Evolutionary conservation across 2,113 vertebrate species (phyloP), one percentile per base, ranked within the genome.

Genomic region (Cairina moschata): DNA sequence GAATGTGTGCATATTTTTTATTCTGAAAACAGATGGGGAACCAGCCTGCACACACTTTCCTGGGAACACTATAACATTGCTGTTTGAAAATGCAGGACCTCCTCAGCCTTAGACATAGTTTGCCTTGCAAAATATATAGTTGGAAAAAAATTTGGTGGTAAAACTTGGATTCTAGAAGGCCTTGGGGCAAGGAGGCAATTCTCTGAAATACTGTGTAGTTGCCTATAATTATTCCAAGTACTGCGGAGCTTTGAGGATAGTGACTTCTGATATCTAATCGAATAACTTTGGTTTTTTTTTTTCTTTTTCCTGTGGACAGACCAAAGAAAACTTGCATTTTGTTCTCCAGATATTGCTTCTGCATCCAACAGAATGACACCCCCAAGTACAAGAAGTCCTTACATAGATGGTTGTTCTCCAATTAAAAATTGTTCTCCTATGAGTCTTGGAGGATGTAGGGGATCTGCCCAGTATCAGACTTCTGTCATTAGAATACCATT

Each of bases 401-500:
- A 98, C 6, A 98, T 99, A 48, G 99, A 99, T 86, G 99, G 99
- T 36, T 99, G 99, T 94, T 99, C 99, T 84, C 99, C 99, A 25
- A 99, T 99, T 91, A 98, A 98, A 74, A 99, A 98, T 69, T 98
- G 97, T 78, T 99, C 99, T 85, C 98, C 98, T 13, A 88, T 98
- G 86, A 98, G 98, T 62, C 80, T 98, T 15, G 96, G 98, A 88
- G 91, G 96, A 22, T 98, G 97, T 42, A 96, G 96, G 84, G 97
- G 98, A 88, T 83, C 95, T 55, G 88, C 98, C 26, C 97, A 98
- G 6, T 98, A 97, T 85, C 98, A 97, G 72, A 97, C 97, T 62
- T 98, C 98, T 9, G 91, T 98, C 26, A 95, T 97, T 40, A 96
- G 95, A 62, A 96, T 99, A 67, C 99, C 99, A 3, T 98, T 98